phyloP scores from a whole-genome alignment of 2,113 vertebrate species.

The Nycticorax nycticorax region DNA sequence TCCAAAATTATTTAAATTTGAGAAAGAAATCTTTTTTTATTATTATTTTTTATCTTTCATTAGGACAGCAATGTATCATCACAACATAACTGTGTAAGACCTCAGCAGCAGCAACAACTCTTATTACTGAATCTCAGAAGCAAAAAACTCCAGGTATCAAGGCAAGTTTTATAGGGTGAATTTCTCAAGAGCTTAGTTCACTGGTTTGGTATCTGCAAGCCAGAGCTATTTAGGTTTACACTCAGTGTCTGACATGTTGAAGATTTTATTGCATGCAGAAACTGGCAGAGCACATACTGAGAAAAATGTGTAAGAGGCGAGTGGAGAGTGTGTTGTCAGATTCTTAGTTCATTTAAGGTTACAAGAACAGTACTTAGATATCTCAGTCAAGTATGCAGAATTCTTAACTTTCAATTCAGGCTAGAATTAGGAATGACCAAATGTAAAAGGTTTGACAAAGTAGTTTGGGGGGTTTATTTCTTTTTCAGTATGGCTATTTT shows the following conservation, averaged over 20 bases:
- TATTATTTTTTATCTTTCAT: not conserved
- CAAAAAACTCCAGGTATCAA: not conserved
- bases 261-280: conserved; percentile 58
- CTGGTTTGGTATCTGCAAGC: conserved; percentile 37
- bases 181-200: conserved; percentile 46
- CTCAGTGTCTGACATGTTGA: conserved; percentile 13
- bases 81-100: not conserved
- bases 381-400: not conserved
- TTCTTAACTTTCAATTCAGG: not conserved
- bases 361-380: not conserved
- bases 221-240: conserved; percentile 35
- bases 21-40: not conserved
- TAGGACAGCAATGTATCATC: not conserved
- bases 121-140: not conserved
- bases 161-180: not conserved
- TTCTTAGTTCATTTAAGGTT: conserved; percentile 45
- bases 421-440: not conserved
- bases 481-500: not conserved
- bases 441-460: not conserved
- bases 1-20: conserved; percentile 34
- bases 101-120: not conserved
- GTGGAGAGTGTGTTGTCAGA: not conserved
- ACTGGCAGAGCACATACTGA: conserved; percentile 12
- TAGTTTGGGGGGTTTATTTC: not conserved
- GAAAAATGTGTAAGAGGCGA: conserved; percentile 35